These are phyloP conservation scores for Colistium nudipinnis DNA, from an alignment of 2,113 vertebrate genomes.

Conservation along the genomic window DNA sequence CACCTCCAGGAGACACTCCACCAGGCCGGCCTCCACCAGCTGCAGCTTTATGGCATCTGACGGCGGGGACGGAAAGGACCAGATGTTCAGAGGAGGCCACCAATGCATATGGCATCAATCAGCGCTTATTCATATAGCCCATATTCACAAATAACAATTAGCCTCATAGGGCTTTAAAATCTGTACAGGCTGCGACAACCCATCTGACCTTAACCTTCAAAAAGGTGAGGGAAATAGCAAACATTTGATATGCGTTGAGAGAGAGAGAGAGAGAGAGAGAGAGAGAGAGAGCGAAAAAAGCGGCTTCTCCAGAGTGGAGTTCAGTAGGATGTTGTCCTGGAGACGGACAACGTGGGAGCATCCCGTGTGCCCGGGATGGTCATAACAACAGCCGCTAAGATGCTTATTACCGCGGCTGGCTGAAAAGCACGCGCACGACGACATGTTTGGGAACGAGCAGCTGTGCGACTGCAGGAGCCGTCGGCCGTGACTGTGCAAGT, in stretches of 20 bases:
- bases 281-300: not conserved
- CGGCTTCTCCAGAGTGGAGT: conserved; percentile 36
- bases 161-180: too few species aligned
- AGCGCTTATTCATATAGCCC: too few species aligned
- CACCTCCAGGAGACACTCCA: conserved; percentile 94
- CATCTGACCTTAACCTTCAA: too few species aligned
- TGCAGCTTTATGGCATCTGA: conserved; percentile 96
- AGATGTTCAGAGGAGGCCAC: not conserved
- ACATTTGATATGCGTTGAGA: too few species aligned
- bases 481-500: conserved; percentile 55
- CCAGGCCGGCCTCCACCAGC: conserved; percentile 95
- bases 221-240: too few species aligned
- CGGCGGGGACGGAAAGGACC: not conserved
- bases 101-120: too few species aligned
- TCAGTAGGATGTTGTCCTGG: conserved; percentile 79
- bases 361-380: conserved; percentile 55
- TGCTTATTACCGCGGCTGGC: conserved; percentile 10
- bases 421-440: not conserved
- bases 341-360: conserved; percentile 66
- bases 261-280: not conserved
- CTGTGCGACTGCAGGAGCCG: conserved; percentile 25
- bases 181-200: too few species aligned
- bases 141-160: too few species aligned
- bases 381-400: conserved; percentile 53
- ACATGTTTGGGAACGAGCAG: conserved; percentile 29